These are phyloP conservation scores for Romanogobio albipinnatus DNA, from an alignment of 2,113 vertebrate species.

Conservation along the genomic window DNA sequence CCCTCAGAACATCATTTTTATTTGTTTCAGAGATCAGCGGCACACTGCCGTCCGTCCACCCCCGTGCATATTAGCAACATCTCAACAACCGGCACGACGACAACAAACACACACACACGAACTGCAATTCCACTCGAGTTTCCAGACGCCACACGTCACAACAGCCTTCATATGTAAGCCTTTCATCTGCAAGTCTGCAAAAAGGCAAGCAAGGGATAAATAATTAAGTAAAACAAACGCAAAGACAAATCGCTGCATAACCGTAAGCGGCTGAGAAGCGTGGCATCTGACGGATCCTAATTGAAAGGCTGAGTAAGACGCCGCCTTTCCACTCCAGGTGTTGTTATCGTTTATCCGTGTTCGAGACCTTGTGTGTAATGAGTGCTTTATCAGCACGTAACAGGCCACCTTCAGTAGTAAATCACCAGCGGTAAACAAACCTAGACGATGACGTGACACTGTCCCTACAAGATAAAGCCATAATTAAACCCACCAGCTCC, in stretches of 20 bases:
- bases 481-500: constrained; percentile 69
- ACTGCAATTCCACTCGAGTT: background rate
- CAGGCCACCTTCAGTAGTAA: constrained; percentile 64
- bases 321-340: constrained; percentile 58
- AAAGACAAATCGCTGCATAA: constrained; percentile 13
- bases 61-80: background rate
- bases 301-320: background rate
- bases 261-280: background rate
- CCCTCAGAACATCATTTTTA: background rate
- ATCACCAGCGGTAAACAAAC: constrained; percentile 67
- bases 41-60: background rate
- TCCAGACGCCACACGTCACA: background rate
- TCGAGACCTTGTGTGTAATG: constrained; percentile 64
- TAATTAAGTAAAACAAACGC: background rate
- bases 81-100: constrained; percentile 1
- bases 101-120: too few species aligned
- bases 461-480: constrained; percentile 68
- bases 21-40: background rate
- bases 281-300: background rate
- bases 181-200: background rate
- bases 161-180: background rate
- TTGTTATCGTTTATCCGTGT: constrained; percentile 67
- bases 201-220: background rate
- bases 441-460: constrained; percentile 61
- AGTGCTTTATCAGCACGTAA: constrained; percentile 77